Conservation (phyloP, 2,113 vertebrate genomes). For the Halichoeres trimaculatus region DNA sequence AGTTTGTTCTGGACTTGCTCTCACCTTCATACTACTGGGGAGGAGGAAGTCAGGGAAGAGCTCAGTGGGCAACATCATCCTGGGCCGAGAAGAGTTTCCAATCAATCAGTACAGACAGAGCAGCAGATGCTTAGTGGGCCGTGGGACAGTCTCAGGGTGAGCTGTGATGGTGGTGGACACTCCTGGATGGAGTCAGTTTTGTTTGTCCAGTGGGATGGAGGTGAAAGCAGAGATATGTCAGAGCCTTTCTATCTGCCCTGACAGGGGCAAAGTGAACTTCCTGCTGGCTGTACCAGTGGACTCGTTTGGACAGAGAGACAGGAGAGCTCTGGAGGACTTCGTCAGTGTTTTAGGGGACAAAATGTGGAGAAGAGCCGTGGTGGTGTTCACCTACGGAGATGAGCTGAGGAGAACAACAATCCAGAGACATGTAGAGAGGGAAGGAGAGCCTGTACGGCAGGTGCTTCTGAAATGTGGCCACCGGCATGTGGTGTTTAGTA, state of each 20-base stretch:
- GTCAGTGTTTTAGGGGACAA: slow-evolving; percentile 40
- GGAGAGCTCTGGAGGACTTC: slow-evolving; percentile 48
- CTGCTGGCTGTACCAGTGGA: slow-evolving; percentile 60
- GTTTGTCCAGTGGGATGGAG: slow-evolving; percentile 33
- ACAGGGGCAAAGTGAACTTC: slow-evolving; percentile 31
- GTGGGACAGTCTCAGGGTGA: slow-evolving; percentile 12
- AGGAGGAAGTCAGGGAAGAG: slow-evolving; percentile 70
- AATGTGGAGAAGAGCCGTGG: slow-evolving; percentile 46
- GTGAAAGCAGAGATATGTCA: slow-evolving; percentile 46
- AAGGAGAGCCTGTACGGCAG: slow-evolving; percentile 44
- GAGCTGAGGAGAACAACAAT: slow-evolving; percentile 47
- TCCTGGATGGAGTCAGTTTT: slow-evolving; percentile 67
- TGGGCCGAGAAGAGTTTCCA: slow-evolving; percentile 43
- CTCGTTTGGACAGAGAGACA: slow-evolving; percentile 59
- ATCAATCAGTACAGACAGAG: slow-evolving; percentile 25
- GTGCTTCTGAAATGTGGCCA: slow-evolving; percentile 58
- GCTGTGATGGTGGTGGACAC: slow-evolving; percentile 62
- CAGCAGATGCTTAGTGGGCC: slow-evolving; percentile 16
- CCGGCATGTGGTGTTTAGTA: slow-evolving; percentile 46
- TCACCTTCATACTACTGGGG: slow-evolving; percentile 65
- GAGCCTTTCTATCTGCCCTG: slow-evolving; percentile 39
- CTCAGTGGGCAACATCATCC: slow-evolving; percentile 58
- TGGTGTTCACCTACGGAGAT: slow-evolving; percentile 68
- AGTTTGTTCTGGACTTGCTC: neutral
- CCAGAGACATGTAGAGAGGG: slow-evolving; percentile 43